phyloP scores from a whole-genome alignment of 2,797 vertebrate species.

The Tragelaphus oryx region DNA sequence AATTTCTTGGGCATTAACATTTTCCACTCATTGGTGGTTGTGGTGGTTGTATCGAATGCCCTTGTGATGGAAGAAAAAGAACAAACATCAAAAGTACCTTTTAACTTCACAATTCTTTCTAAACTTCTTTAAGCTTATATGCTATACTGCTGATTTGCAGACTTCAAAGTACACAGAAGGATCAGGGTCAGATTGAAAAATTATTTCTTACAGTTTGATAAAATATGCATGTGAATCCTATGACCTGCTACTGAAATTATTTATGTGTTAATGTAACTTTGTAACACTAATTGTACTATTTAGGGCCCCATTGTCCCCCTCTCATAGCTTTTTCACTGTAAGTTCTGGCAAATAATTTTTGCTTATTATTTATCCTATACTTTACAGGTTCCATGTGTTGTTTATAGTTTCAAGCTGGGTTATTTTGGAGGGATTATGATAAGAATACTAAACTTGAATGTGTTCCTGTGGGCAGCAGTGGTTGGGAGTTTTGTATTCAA shows the following conservation, averaged over 20 bases:
- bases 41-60: conserved; percentile 79
- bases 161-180: conserved; percentile 83
- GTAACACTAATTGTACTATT: conserved; percentile 81
- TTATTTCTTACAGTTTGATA: conserved; percentile 83
- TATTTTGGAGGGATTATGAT: background rate
- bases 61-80: conserved; percentile 84
- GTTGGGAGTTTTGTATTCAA: background rate
- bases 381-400: conserved; percentile 1
- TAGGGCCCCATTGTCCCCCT: conserved; percentile 39
- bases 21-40: conserved; percentile 71
- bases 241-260: conserved; percentile 83
- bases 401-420: background rate
- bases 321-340: conserved; percentile 48
- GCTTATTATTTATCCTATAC: conserved; percentile 37
- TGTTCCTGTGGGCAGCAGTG: background rate
- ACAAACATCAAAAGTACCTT: conserved; percentile 88
- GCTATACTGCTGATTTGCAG: conserved; percentile 83
- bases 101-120: conserved; percentile 86
- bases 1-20: conserved; percentile 80
- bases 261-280: conserved; percentile 82
- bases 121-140: conserved; percentile 87
- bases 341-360: conserved; percentile 50
- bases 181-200: conserved; percentile 83
- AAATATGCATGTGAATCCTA: conserved; percentile 84
- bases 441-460: background rate